Conservation (phyloP, 2,888 invertebrate species). For the Microctonus brassicae region DNA sequence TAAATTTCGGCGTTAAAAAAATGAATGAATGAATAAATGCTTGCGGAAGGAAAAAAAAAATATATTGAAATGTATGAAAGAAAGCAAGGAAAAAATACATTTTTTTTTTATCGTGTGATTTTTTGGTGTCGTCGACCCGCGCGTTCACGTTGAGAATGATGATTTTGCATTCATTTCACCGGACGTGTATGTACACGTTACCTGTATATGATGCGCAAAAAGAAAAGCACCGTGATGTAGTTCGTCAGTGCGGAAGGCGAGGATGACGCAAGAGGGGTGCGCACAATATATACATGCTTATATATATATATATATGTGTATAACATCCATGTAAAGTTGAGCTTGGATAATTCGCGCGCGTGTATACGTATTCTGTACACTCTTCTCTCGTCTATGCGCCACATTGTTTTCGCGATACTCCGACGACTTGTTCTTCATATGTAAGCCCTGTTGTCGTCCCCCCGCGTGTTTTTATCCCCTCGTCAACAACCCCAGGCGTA, state of each 20-base stretch:
- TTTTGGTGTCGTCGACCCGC: slow-evolving; percentile 25
- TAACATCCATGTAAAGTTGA: too few relatives aligned
- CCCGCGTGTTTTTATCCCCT: slow-evolving; percentile 27
- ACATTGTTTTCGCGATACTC: slow-evolving; percentile 52
- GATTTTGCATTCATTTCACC: slow-evolving; percentile 48
- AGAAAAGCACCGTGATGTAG: slow-evolving; percentile 44
- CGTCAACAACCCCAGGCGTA: slow-evolving; percentile 28
- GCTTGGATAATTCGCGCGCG: slow-evolving; percentile 33
- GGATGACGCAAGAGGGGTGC: slow-evolving; percentile 34
- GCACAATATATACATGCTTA: not conserved
- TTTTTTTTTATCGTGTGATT: slow-evolving; percentile 24
- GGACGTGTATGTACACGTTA: slow-evolving; percentile 39
- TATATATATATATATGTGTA: too few relatives aligned
- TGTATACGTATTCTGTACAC: slow-evolving; percentile 28
- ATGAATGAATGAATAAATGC: not conserved
- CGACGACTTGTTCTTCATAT: slow-evolving; percentile 31
- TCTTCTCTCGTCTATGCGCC: slow-evolving; percentile 28
- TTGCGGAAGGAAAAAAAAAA: not conserved
- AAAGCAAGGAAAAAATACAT: slow-evolving; percentile 1
- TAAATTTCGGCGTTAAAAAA: not conserved
- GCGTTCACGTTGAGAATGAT: slow-evolving; percentile 35
- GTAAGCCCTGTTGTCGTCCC: slow-evolving; percentile 30
- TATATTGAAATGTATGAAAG: not conserved
- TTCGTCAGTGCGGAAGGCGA: slow-evolving; percentile 30
- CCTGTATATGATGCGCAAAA: not conserved